phyloP scores from a whole-genome alignment of 2,113 vertebrate species.

The Okapia johnstoni region DNA sequence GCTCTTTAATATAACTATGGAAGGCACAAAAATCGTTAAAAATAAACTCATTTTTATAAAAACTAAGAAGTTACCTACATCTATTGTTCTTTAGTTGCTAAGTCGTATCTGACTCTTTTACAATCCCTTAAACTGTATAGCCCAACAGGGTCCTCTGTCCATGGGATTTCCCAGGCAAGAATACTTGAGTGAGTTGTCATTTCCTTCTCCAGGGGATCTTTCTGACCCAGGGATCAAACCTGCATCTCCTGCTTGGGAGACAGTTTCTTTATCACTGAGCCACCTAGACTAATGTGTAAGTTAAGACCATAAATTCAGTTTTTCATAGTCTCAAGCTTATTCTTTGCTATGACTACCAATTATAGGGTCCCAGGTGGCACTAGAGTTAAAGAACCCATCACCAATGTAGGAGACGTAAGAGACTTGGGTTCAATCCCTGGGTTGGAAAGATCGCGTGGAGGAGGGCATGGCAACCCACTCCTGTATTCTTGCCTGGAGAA shows the following conservation, averaged over 20 bases:
- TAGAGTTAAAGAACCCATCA: not conserved
- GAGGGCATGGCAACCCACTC: not conserved
- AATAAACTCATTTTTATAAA: conserved; percentile 11
- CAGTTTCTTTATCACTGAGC: not conserved
- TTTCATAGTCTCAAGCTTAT: conserved; percentile 6
- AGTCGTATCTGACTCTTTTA: not conserved
- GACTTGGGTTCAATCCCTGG: not conserved
- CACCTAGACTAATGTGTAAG: not conserved
- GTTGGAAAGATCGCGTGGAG: not conserved
- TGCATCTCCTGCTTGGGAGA: not conserved
- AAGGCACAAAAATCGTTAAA: conserved; percentile 1
- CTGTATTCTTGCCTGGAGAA: not conserved
- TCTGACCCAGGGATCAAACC: not conserved
- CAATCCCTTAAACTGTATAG: not conserved
- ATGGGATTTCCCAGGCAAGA: not conserved
- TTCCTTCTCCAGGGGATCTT: not conserved
- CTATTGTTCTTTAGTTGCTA: not conserved
- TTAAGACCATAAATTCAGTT: conserved; percentile 5
- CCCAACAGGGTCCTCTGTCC: not conserved
- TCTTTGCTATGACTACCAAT: not conserved
- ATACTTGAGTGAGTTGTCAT: not conserved
- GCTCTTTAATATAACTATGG: not conserved
- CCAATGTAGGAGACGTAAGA: not conserved
- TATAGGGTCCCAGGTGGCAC: not conserved
- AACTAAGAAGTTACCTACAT: not conserved